Conservation (phyloP, 2,888 invertebrate genomes). For the Ichneumoninae sp. region DNA sequence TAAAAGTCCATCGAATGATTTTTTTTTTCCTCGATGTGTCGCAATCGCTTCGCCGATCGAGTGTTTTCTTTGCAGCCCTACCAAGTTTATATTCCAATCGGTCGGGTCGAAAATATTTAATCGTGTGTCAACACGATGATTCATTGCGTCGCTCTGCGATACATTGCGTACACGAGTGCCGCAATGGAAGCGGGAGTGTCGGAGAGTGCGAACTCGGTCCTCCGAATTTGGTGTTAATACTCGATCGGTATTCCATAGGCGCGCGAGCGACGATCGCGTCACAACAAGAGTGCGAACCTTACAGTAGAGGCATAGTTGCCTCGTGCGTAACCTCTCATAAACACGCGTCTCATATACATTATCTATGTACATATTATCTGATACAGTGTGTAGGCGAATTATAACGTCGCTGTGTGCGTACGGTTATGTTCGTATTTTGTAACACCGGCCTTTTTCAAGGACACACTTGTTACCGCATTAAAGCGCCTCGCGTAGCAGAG, state of each 20-base stretch:
- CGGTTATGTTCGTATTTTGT: slow-evolving; percentile 18
- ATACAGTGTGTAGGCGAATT: neutral
- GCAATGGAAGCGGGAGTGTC: slow-evolving; percentile 28
- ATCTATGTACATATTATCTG: slow-evolving; percentile 3
- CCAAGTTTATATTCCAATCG: neutral
- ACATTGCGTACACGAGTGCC: slow-evolving; percentile 16
- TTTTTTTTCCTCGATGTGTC: neutral
- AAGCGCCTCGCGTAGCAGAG: neutral
- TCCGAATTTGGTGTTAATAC: slow-evolving; percentile 39
- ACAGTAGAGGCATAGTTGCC: slow-evolving; percentile 27
- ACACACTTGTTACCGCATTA: slow-evolving; percentile 22
- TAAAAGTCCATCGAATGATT: neutral
- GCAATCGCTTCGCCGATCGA: neutral
- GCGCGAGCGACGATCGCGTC: slow-evolving; percentile 49
- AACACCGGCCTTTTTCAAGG: slow-evolving; percentile 44
- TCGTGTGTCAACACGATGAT: neutral
- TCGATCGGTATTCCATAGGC: slow-evolving; percentile 48
- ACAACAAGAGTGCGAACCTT: slow-evolving; percentile 37
- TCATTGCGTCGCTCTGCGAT: slow-evolving; percentile 2
- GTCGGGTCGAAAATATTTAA: neutral
- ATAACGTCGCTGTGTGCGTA: neutral
- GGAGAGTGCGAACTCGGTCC: slow-evolving; percentile 22
- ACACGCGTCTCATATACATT: slow-evolving; percentile 11
- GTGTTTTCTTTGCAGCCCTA: neutral
- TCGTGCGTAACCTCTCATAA: slow-evolving; percentile 8